Evolutionary conservation across 2,797 vertebrate genomes (phyloP).

Genomic region (Falco cherrug): DNA sequence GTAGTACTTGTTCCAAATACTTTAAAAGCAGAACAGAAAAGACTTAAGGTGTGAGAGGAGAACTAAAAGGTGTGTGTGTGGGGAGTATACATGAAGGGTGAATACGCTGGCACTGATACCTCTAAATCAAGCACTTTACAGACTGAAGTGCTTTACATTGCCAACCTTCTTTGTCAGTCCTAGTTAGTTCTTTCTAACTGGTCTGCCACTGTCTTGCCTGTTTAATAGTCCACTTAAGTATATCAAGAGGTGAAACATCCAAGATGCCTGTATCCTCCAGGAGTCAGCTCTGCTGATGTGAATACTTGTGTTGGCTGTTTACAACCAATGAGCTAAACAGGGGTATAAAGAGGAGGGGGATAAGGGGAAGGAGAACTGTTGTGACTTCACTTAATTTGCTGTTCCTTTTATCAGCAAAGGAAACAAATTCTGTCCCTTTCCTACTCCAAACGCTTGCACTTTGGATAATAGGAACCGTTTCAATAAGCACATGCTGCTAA

Average conservation of each 20-base stretch:
- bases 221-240: conserved; percentile 58
- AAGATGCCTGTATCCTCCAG: conserved; percentile 37
- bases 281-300: conserved; percentile 24
- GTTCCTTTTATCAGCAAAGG: background rate
- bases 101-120: background rate
- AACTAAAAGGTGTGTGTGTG: background rate
- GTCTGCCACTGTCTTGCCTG: conserved; percentile 27
- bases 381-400: conserved; percentile 1
- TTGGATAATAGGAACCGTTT: conserved; percentile 22
- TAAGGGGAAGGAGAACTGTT: background rate
- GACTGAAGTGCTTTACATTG: conserved; percentile 14
- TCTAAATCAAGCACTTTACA: conserved; percentile 16
- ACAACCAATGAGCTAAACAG: background rate
- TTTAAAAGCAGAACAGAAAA: background rate
- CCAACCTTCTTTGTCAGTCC: background rate
- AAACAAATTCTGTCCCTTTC: background rate
- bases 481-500: background rate
- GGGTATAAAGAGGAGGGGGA: background rate
- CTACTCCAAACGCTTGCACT: background rate
- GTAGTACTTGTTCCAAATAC: background rate
- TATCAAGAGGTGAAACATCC: conserved; percentile 54
- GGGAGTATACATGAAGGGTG: background rate
- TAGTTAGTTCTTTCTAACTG: background rate
- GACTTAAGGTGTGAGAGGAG: background rate
- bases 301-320: conserved; percentile 22